Evolutionary conservation across 2,113 vertebrate species (phyloP), one percentile per base, ranked within the genome.

Genomic region (Stigmatopora nigra): DNA sequence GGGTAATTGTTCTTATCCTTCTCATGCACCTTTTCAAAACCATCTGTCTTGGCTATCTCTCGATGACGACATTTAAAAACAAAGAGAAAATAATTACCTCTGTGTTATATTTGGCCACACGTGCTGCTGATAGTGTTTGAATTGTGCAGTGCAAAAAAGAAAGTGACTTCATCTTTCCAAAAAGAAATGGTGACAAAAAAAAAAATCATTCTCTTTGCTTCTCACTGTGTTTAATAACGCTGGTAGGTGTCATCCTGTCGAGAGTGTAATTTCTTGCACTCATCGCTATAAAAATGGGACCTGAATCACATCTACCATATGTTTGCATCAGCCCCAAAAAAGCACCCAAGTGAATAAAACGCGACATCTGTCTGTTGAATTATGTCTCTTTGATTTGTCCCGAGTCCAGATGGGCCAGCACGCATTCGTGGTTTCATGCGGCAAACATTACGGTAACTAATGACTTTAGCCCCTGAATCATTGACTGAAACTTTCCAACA

Each of bases 401-500:
- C 64, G 3, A 63, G 77, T 85, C 82, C 84, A 88, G 84, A 86
- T 85, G 84, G 86, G 67, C 69, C 51, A 70, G 72, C 76, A 63
- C 46, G 71, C 82, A 65, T 75, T 45, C 65, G 10, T 47, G 68
- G 55, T 73, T 80, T 76, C 71, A 68, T 73, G 64, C 70, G 6
- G 46, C 70, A 73, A 78, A 81, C 19, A 10, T 73, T 73, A 75
- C 78, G 22, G 69, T 77, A 77, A 85, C 81, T 78, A 82, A 84
- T 71, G 78, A 84, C 75, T 78, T 56, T 59, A 1, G 82, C 81
- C 75, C 68, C 67, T 19, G 66, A 78, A 75, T 78, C 81, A 86
- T 69, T 65, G 78, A 75, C 63, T 45, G 72, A 45, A 72, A 78
- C 74, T 75, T 56, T 73, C 73, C 70, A 65, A 46, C 46, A 71